These are phyloP conservation scores for Myiopsitta monachus DNA, from an alignment of 2,113 vertebrate genomes.

Conservation along the genomic window DNA sequence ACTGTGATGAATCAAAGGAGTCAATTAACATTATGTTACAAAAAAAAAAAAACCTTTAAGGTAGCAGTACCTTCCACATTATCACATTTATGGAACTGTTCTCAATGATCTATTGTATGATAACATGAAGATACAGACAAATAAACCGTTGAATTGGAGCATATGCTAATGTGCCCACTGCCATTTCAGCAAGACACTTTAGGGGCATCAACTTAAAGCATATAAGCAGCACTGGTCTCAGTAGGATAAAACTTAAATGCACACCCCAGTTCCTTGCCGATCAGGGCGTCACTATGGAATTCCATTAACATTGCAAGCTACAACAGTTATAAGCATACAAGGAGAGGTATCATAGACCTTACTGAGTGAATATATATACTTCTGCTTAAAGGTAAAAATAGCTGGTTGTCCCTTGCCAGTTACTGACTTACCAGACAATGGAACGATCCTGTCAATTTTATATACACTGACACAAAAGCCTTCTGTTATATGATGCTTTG, in stretches of 20 bases:
- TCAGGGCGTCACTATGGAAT: neutral
- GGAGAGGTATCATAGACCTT: neutral
- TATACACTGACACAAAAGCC: neutral
- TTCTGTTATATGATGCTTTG: neutral
- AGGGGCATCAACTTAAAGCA: neutral
- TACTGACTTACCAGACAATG: neutral
- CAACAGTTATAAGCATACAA: neutral
- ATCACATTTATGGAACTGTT: conserved; percentile 33
- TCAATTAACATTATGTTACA: conserved; percentile 57
- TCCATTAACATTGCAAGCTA: neutral
- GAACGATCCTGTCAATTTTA: neutral
- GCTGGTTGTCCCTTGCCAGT: neutral
- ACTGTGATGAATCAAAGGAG: conserved; percentile 67
- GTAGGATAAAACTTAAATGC: fast-evolving
- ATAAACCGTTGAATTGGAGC: neutral
- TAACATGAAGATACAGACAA: neutral
- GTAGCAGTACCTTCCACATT: conserved; percentile 47
- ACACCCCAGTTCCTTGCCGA: neutral
- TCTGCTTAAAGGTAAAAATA: neutral
- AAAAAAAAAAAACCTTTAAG: conserved; percentile 30
- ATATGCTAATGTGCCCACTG: neutral
- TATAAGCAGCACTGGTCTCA: neutral
- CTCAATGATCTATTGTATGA: neutral
- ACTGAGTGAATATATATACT: neutral
- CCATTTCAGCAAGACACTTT: neutral